These are phyloP conservation scores for Ursus arctos DNA, from an alignment of 2,113 vertebrate genomes.

Conservation along the genomic window DNA sequence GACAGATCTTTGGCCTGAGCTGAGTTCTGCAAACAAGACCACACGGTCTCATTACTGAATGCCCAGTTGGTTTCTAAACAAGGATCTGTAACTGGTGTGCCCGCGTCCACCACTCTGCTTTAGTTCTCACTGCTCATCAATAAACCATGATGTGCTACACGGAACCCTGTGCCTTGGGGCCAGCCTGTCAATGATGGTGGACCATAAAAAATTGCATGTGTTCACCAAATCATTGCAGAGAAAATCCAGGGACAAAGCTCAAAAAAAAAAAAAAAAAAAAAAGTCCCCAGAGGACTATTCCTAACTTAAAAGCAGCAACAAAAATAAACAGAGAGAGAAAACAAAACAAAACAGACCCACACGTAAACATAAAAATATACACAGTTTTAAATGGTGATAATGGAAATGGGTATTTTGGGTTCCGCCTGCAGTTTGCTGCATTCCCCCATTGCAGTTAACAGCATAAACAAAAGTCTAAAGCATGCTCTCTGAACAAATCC, in stretches of 20 bases:
- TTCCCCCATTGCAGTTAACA: not conserved
- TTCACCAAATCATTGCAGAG: conserved; percentile 43
- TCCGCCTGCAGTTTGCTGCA: not conserved
- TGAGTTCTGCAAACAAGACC: conserved; percentile 30
- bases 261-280: not conserved
- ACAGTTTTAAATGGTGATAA: not conserved
- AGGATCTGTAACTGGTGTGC: conserved; percentile 58
- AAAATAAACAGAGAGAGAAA: not conserved
- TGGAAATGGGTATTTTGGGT: not conserved
- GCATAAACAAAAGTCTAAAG: not conserved
- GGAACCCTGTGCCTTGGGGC: conserved; percentile 63
- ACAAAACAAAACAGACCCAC: not conserved
- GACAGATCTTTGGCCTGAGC: conserved; percentile 50
- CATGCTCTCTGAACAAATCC: not conserved
- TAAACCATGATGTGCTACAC: conserved; percentile 72
- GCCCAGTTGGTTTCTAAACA: conserved; percentile 74
- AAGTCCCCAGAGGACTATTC: conserved; percentile 42
- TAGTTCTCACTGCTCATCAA: conserved; percentile 76
- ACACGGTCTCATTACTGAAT: conserved; percentile 70
- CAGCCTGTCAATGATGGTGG: conserved; percentile 65
- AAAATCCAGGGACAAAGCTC: conserved; percentile 38
- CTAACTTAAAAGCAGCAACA: conserved; percentile 43
- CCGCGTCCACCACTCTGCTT: conserved; percentile 45
- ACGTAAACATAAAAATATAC: not conserved
- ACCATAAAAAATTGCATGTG: conserved; percentile 76